These are phyloP conservation scores for Scomber colias DNA, from an alignment of 2,113 vertebrate species.

Conservation along the genomic window DNA sequence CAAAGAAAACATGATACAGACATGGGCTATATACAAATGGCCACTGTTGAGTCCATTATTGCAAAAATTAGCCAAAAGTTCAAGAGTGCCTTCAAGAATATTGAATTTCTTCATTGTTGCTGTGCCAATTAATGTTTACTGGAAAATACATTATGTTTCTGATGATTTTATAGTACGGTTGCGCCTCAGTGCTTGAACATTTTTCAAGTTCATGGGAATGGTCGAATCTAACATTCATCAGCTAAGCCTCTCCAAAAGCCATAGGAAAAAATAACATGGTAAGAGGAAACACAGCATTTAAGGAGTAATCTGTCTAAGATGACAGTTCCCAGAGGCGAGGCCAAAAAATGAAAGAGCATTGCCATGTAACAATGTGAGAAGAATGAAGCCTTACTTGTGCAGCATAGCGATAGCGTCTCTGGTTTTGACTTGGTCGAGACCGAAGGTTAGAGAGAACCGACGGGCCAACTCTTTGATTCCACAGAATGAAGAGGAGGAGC, in stretches of 20 bases:
- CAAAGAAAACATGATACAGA: neutral
- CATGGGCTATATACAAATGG: neutral
- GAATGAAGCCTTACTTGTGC: conserved; percentile 91
- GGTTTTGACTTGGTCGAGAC: conserved; percentile 98
- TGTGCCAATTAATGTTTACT: neutral
- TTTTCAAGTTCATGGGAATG: conserved; percentile 17
- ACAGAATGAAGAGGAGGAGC: conserved; percentile 95
- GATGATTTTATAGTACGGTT: conserved; percentile 3
- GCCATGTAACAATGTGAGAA: neutral
- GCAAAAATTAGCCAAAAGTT: conserved; percentile 7
- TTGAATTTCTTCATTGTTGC: neutral
- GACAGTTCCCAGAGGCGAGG: conserved; percentile 41
- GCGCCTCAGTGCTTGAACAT: neutral
- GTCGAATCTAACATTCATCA: conserved; percentile 14
- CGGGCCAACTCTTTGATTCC: conserved; percentile 98
- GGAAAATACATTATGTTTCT: neutral
- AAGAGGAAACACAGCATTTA: conserved; percentile 31
- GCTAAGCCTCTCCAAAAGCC: conserved; percentile 36
- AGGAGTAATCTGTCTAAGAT: conserved; percentile 42
- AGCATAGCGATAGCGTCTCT: conserved; percentile 99
- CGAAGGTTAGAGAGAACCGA: conserved; percentile 98
- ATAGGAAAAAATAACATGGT: conserved; percentile 24
- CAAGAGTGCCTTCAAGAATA: neutral
- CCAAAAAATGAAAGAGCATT: conserved; percentile 13
- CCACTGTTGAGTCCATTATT: neutral